Percentiles rank a stretch among this genome's conserved stretches.
Conservation (phyloP, 1,140 invertebrate species). For the Caenorhabditis inopinata region DNA sequence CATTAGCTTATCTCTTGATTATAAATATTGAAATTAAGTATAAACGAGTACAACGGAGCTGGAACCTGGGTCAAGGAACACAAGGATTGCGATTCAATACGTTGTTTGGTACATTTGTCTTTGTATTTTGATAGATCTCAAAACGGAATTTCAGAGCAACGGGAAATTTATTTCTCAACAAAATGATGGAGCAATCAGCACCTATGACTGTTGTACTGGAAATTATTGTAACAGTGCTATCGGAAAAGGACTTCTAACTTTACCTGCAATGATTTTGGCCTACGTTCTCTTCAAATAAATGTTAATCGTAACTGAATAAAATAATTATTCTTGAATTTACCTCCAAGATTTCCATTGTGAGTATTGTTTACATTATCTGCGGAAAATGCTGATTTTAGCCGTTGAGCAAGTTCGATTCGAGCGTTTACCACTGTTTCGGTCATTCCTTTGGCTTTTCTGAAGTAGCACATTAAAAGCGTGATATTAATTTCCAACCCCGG, state of each 20-base stretch:
- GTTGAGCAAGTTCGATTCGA: conserved; percentile 34
- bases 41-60: background rate
- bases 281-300: conserved; percentile 23
- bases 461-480: too few relatives aligned
- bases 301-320: background rate
- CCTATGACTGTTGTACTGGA: conserved; percentile 24
- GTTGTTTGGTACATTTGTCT: too few relatives aligned
- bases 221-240: conserved; percentile 15
- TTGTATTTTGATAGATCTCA: too few relatives aligned
- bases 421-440: conserved; percentile 35
- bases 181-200: background rate
- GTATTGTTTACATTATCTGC: conserved; percentile 34
- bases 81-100: background rate
- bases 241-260: background rate
- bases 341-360: conserved; percentile 18
- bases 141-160: too few relatives aligned
- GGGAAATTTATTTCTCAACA: too few relatives aligned
- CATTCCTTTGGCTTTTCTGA: conserved; percentile 41
- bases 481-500: too few relatives aligned
- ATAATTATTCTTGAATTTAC: background rate
- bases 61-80: background rate
- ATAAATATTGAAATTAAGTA: background rate
- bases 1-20: background rate
- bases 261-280: background rate
- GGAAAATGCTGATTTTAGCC: conserved; percentile 9